These are phyloP conservation scores for Drosophila limbata DNA, from an alignment of 2,888 invertebrate genomes.

Conservation along the genomic window DNA sequence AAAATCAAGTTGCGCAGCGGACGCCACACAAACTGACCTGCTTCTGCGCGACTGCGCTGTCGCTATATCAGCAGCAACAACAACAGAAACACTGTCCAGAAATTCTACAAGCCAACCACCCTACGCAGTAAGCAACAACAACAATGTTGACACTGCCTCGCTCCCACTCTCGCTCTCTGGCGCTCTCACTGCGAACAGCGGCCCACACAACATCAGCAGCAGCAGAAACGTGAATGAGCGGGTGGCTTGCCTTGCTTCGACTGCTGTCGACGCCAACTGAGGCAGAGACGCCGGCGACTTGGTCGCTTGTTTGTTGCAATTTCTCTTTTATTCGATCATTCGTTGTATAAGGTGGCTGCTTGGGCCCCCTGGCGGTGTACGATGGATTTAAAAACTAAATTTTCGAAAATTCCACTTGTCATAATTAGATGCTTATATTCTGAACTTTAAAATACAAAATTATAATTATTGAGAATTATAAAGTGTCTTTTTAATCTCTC, in stretches of 20 bases:
- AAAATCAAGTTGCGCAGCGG: constrained; percentile 74
- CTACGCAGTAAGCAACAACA: constrained; percentile 59
- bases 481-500: neutral
- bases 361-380: constrained; percentile 57
- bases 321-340: constrained; percentile 80
- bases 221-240: constrained; percentile 70
- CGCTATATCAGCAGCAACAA: constrained; percentile 20
- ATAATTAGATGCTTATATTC: too few species aligned
- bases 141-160: constrained; percentile 38
- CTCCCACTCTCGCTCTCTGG: constrained; percentile 63
- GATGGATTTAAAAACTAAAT: constrained; percentile 21
- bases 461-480: neutral
- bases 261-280: constrained; percentile 47
- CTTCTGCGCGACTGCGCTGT: constrained; percentile 65
- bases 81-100: constrained; percentile 56
- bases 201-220: constrained; percentile 60
- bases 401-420: neutral
- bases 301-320: constrained; percentile 73
- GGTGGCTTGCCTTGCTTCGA: constrained; percentile 70
- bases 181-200: constrained; percentile 38
- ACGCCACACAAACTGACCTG: constrained; percentile 75
- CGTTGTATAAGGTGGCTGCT: constrained; percentile 76
- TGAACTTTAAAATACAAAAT: neutral
- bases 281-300: constrained; percentile 49
- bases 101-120: constrained; percentile 74